These are phyloP conservation scores for Atopsyche davidsoni DNA, from an alignment of 1,140 invertebrate genomes.

Conservation along the genomic window DNA sequence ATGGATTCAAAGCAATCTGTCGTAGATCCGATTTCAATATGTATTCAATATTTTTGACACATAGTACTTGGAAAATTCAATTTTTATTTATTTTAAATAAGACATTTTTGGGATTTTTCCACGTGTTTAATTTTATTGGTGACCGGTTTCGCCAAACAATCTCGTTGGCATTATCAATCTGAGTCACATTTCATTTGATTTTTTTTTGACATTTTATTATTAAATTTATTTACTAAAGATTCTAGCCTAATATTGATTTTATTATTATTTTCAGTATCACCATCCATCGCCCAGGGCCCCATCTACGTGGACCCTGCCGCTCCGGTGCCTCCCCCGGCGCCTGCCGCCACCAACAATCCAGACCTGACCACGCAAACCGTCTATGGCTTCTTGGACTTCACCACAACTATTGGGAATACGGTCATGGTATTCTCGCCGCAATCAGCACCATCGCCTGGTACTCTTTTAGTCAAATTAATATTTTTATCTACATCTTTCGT, in stretches of 20 bases:
- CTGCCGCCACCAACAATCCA: constrained; percentile 27
- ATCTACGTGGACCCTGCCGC: constrained; percentile 24
- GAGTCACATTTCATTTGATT: not conserved
- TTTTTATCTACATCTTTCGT: no score
- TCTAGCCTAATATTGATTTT: constrained; percentile 1
- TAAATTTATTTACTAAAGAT: not conserved
- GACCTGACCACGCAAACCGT: constrained; percentile 69
- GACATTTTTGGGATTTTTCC: no score
- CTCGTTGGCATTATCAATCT: not conserved
- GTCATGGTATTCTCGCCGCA: constrained; percentile 86
- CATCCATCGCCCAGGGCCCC: constrained; percentile 16
- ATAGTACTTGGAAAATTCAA: no score
- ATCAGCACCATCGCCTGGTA: constrained; percentile 56
- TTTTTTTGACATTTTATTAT: not conserved
- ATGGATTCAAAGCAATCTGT: no score
- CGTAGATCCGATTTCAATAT: no score
- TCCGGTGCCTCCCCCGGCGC: constrained; percentile 14
- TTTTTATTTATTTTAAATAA: not conserved
- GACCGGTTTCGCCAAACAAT: no score
- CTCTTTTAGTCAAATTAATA: no score
- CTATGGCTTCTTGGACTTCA: constrained; percentile 85
- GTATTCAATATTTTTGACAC: no score
- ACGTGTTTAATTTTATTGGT: no score
- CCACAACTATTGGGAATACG: constrained; percentile 82
- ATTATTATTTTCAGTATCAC: constrained; percentile 20